phyloP scores from a whole-genome alignment of 2,888 invertebrate genomes.

The Spisula subtruncata region DNA sequence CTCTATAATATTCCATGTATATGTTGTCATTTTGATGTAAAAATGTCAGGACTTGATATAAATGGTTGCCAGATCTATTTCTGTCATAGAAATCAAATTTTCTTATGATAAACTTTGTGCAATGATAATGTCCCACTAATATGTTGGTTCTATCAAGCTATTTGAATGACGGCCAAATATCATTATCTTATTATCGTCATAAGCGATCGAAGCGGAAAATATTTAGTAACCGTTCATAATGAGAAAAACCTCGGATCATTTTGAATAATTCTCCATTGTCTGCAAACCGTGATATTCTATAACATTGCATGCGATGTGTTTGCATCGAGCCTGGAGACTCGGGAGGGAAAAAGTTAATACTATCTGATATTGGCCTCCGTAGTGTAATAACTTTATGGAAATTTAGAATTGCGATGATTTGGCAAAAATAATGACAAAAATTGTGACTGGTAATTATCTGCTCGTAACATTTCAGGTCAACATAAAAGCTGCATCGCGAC shows the following conservation, averaged over 20 bases:
- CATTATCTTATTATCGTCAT: conserved; percentile 37
- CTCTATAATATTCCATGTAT: too few species aligned
- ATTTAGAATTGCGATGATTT: conserved; percentile 41
- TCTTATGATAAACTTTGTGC: too few species aligned
- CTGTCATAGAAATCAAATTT: too few species aligned
- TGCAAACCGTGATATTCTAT: conserved; percentile 23
- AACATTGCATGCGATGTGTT: conserved; percentile 32
- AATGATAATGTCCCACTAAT: neutral
- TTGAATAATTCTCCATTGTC: neutral
- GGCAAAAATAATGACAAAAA: conserved; percentile 18
- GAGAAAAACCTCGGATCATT: conserved; percentile 19
- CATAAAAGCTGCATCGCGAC: neutral
- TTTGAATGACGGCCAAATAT: conserved; percentile 36
- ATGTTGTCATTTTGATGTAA: too few species aligned
- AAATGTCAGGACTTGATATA: too few species aligned
- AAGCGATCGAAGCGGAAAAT: conserved; percentile 39
- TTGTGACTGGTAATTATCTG: neutral
- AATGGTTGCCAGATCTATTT: too few species aligned
- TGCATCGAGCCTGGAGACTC: neutral
- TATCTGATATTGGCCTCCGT: neutral
- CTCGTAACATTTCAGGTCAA: conserved; percentile 20
- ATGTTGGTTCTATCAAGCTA: conserved; percentile 3
- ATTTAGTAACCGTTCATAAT: conserved; percentile 28
- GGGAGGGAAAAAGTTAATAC: neutral
- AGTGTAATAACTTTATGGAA: conserved; percentile 36